Evolutionary conservation across 2,888 invertebrate genomes (phyloP), one percentile per base, ranked within the genome.

Genomic region (Drosophila antonietae): DNA sequence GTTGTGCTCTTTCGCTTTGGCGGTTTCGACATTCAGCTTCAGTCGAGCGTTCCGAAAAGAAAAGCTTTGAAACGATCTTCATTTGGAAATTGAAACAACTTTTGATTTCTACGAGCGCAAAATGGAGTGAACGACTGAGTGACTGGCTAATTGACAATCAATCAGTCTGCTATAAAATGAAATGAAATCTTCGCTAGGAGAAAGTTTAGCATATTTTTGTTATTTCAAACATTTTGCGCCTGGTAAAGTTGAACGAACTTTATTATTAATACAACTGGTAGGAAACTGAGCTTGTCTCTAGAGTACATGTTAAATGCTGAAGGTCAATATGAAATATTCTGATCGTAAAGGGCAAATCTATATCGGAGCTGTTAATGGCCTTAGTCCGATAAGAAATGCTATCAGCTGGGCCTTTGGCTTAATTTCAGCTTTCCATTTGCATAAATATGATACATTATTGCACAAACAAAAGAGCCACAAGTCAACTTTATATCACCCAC

Each of bases 171-270:
- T 33, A 57, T 44, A 39, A 67, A 64, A 63, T 53, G 61, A 59
- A 67, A 68, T 57, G 62, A 78, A 75, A 80, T 78, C 69, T 64
- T 73, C 60, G 55, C 58, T 63, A 51, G 69, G 81, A 78, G 83
- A 84, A 87, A 84, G 87, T 75, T 73, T 78, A 83, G 75, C 80
- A 87, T 73, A 70, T 73, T 63, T 68, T 65, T 58, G 14, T 23
- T 46, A 23, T 23, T 46, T 1, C 43, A 64, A 66, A 58, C 47
- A 41, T 47, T 73, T 68, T 63, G 77, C 76, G 77, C 69, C 73
- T 77, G 66, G 51, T 43, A 44, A 60, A 39, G 75, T 75, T 75
- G 75, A 75, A 71, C 18, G 63, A 75, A 75, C 75, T 43, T 20
- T 15, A 55, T 18, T 53, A 33, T 35, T 41, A 46, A 39, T 55